Evolutionary conservation across 1,140 invertebrate species (phyloP).

Genomic region (Drosophila sechellia): DNA sequence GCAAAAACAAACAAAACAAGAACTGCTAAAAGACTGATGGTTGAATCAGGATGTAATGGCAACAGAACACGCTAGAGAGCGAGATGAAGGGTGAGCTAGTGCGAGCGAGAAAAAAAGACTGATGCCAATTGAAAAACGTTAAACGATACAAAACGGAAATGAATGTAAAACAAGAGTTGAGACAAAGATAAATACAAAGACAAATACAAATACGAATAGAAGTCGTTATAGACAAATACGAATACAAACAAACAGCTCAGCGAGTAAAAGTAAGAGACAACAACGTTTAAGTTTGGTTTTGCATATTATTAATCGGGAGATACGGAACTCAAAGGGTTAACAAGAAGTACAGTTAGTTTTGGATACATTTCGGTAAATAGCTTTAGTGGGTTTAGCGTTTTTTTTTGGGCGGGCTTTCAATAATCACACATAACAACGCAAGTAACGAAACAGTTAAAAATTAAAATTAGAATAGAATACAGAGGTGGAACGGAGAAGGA

Average conservation of each 20-base stretch:
- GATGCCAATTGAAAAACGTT: constrained; percentile 29
- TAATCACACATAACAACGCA: constrained; percentile 50
- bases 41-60: constrained; percentile 14
- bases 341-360: constrained; percentile 40
- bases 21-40: background rate
- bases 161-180: constrained; percentile 45
- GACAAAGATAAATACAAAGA: constrained; percentile 45
- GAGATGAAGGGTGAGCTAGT: constrained; percentile 11
- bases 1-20: constrained; percentile 30
- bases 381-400: constrained; percentile 28
- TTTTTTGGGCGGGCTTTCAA: constrained; percentile 5
- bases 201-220: constrained; percentile 45
- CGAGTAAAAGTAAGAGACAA: constrained; percentile 56
- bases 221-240: constrained; percentile 32
- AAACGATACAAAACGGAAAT: constrained; percentile 25
- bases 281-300: constrained; percentile 36
- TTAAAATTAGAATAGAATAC: constrained; percentile 22
- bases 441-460: constrained; percentile 39
- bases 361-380: constrained; percentile 40
- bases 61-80: constrained; percentile 17
- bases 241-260: constrained; percentile 60
- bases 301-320: constrained; percentile 40
- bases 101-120: constrained; percentile 20
- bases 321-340: constrained; percentile 34
- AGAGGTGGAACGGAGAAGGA: constrained; percentile 29